Percentiles rank a stretch among this genome's conserved stretches.
phyloP scores from a whole-genome alignment of 1,140 invertebrate genomes.

The Ctenoplectra terminalis region DNA sequence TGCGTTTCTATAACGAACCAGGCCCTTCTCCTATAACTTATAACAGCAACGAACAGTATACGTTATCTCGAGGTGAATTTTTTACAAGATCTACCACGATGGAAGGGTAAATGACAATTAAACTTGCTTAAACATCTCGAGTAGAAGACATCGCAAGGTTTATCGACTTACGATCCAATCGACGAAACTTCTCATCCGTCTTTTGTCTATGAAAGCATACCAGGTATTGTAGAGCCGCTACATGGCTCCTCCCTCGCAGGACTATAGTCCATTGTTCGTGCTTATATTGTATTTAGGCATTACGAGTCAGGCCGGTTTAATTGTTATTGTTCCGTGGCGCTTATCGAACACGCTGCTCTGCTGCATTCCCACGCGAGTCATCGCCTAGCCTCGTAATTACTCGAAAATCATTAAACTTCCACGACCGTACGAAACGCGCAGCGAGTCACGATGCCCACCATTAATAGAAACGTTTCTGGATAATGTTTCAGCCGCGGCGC shows the following conservation, averaged over 20 bases:
- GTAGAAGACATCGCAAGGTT: conserved; percentile 42
- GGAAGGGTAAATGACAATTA: not conserved
- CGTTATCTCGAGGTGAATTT: not conserved
- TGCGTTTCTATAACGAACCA: not conserved
- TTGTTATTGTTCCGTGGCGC: conserved; percentile 72
- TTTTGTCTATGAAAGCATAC: conserved; percentile 68
- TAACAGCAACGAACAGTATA: not conserved
- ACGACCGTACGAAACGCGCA: conserved; percentile 39
- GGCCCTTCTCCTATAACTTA: not conserved
- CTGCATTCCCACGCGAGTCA: conserved; percentile 72
- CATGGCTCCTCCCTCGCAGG: conserved; percentile 40
- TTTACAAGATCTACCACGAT: not conserved
- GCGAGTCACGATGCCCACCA: conserved; percentile 30
- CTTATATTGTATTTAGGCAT: conserved; percentile 71
- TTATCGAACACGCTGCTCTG: conserved; percentile 69
- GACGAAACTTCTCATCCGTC: conserved; percentile 54
- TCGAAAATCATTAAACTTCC: conserved; percentile 69
- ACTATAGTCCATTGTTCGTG: conserved; percentile 68
- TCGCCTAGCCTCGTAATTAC: conserved; percentile 64
- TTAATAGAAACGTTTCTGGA: conserved; percentile 49
- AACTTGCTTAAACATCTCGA: not conserved
- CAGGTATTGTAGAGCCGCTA: conserved; percentile 56
- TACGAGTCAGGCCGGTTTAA: conserved; percentile 67
- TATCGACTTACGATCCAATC: conserved; percentile 65
- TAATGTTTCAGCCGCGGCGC: conserved; percentile 13